phyloP scores from a whole-genome alignment of 2,888 invertebrate genomes.

The Troides aeacus region DNA sequence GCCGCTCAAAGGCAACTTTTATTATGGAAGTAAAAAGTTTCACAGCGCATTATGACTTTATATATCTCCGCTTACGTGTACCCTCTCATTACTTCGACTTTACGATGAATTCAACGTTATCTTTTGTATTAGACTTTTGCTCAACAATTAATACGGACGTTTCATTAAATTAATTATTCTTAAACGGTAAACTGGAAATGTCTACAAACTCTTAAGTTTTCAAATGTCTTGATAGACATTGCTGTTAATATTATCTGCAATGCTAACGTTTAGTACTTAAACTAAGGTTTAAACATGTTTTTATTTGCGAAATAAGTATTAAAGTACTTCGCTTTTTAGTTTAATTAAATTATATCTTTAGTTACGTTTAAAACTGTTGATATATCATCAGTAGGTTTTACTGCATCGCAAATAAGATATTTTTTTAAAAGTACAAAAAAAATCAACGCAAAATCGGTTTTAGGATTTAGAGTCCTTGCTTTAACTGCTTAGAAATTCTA shows the following conservation, averaged over 20 bases:
- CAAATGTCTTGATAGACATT: constrained; percentile 1
- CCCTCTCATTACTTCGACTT: constrained; percentile 13
- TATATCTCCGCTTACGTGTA: constrained; percentile 22
- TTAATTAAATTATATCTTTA: neutral
- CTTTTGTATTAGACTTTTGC: constrained; percentile 11
- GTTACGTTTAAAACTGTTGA: neutral
- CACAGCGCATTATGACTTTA: constrained; percentile 27
- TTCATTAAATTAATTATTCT: constrained; percentile 1
- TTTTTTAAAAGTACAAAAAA: neutral
- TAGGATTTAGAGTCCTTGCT: no score
- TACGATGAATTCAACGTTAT: constrained; percentile 14
- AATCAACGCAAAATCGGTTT: neutral
- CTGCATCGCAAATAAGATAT: neutral
- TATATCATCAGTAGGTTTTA: neutral
- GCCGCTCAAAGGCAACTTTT: constrained; percentile 28
- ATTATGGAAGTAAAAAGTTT: constrained; percentile 28
- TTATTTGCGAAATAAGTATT: no score
- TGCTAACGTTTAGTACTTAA: neutral
- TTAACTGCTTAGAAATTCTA: no score
- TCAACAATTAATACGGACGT: neutral
- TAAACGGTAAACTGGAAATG: neutral
- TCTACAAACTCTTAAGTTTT: neutral
- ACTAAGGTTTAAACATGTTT: neutral
- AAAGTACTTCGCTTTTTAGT: neutral
- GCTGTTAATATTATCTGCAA: constrained; percentile 5